Evolutionary conservation across 2,888 invertebrate genomes (phyloP), one percentile per base, ranked within the genome.

Genomic region (Microdon myrmicae): DNA sequence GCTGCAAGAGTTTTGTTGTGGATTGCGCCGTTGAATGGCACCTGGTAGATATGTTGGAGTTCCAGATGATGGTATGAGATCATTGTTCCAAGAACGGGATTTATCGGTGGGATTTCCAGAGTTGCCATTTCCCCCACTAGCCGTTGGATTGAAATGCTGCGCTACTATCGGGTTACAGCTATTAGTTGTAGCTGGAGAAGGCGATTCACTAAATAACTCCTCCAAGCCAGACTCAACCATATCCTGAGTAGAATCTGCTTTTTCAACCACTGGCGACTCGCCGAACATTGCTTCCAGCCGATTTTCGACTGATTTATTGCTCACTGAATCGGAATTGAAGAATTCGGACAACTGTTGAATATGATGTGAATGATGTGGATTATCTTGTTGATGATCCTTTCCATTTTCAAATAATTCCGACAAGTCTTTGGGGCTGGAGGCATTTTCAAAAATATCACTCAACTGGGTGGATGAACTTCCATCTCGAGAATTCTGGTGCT

Each of bases 201-300:
- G 75, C 1, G 74, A 53, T 28, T 77, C 78, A 12, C 79, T 76
- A 64, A 81, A 81, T 3, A 80, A 74, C 37, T 78, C 79, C 38
- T 80, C 79, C 26, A 80, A 64, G 23, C 78, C 75, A 1, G 78
- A 73, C 53, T 79, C 79, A 58, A 79, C 72, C 22, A 69, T 74
- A 53, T 79, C 79, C 16, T 73, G 69, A 0, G 69, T 68, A 34
- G 53, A 53, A 2, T 68, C 68, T 6, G 61, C 55, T 48, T 71
- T 71, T 16, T 71, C 71, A 41, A 76, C 68, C 41, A 79, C 79
- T 0, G 79, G 79, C 0, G 79, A 79, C 67, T 78, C 80, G 1
- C 78, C 79, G 34, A 80, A 80, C 77, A 80, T 80, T 6, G 79
- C 78, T 53, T 81, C 80, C 23, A 80, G 68, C 4, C 79, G 73